Conservation (phyloP, 1,140 invertebrate species). For the Acyrthosiphon pisum region DNA sequence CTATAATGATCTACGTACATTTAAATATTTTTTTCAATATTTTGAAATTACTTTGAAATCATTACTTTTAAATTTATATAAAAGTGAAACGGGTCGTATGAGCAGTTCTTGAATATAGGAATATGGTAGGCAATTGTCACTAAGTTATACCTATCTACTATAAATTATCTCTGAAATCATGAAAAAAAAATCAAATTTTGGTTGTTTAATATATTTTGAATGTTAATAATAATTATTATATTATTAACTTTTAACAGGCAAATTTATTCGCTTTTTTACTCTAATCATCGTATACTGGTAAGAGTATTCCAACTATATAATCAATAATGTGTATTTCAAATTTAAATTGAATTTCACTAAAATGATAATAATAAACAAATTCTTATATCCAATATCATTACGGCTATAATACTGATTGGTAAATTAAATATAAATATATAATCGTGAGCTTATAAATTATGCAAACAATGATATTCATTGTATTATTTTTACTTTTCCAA, state of each 20-base stretch:
- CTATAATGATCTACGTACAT: not conserved
- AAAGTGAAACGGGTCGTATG: not conserved
- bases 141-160: no score
- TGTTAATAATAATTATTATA: not conserved
- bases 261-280: not conserved
- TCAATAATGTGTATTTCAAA: no score
- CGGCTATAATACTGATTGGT: not conserved
- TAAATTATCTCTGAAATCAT: no score
- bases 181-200: no score
- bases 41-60: no score
- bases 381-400: not conserved
- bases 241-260: not conserved
- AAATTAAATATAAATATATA: not conserved
- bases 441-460: not conserved
- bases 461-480: not conserved
- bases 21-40: not conserved
- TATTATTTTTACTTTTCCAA: not conserved
- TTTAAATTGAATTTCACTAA: no score
- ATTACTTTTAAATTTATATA: no score
- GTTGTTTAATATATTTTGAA: no score
- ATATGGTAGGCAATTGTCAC: not conserved
- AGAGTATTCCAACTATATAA: no score
- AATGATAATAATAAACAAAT: no score
- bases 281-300: not conserved
- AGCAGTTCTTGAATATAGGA: not conserved